phyloP scores from a whole-genome alignment of 2,888 invertebrate species.

The Thera obeliscata region DNA sequence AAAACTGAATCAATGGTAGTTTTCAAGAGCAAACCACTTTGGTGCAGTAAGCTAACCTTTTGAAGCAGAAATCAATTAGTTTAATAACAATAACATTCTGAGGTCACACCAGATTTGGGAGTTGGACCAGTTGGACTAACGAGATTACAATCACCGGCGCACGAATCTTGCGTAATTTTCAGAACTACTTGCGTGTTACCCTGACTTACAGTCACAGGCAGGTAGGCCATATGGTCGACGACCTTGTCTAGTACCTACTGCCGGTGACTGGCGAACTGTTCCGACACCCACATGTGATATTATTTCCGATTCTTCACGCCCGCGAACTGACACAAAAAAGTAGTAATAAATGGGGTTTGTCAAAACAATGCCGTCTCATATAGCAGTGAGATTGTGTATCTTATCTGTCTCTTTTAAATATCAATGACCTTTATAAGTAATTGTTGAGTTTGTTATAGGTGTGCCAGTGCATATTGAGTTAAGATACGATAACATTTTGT shows the following conservation, averaged over 20 bases:
- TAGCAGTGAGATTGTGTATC: constrained; percentile 43
- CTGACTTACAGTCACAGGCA: constrained; percentile 50
- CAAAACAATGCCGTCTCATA: constrained; percentile 41
- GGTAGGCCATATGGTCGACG: constrained; percentile 75
- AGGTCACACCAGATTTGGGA: constrained; percentile 43
- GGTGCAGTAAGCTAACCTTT: constrained; percentile 50
- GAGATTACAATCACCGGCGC: constrained; percentile 43
- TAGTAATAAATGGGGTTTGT: constrained; percentile 35
- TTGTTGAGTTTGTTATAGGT: constrained; percentile 33
- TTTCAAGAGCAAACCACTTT: constrained; percentile 60
- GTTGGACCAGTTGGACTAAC: constrained; percentile 45
- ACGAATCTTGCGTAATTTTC: constrained; percentile 53
- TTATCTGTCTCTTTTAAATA: constrained; percentile 51
- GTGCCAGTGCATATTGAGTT: constrained; percentile 25
- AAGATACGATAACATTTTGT: constrained; percentile 30
- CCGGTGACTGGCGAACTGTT: constrained; percentile 64
- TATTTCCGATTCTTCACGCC: constrained; percentile 59
- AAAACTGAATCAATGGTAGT: constrained; percentile 27
- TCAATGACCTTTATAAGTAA: constrained; percentile 51
- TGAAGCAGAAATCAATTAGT: constrained; percentile 34
- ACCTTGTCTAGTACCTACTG: constrained; percentile 65
- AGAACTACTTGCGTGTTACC: constrained; percentile 48
- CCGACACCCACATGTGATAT: constrained; percentile 61
- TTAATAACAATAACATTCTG: constrained; percentile 37
- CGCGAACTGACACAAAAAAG: constrained; percentile 36